phyloP scores from a whole-genome alignment of 2,888 invertebrate genomes.

The Hirtodrosophila confusa region DNA sequence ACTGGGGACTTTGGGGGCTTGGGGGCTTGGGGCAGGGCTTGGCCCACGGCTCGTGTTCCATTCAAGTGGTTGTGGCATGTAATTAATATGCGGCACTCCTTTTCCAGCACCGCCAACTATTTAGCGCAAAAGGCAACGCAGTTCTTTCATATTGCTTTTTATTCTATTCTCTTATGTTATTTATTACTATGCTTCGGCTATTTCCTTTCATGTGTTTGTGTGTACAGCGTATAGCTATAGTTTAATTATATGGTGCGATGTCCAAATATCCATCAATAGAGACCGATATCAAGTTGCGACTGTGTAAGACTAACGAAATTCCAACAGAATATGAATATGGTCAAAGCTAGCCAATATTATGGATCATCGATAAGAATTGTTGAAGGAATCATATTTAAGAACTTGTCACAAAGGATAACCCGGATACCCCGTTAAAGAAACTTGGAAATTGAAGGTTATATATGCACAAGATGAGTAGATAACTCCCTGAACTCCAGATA shows the following conservation, averaged over 20 bases:
- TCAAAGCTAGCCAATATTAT: too few species aligned
- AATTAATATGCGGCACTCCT: slow-evolving; percentile 79
- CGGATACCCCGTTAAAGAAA: too few species aligned
- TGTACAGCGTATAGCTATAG: slow-evolving; percentile 9
- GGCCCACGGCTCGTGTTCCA: slow-evolving; percentile 56
- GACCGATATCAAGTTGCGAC: slow-evolving; percentile 27
- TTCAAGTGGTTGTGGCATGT: slow-evolving; percentile 66
- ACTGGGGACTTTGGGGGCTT: slow-evolving; percentile 4
- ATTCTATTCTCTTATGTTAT: slow-evolving; percentile 48
- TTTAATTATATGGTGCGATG: neutral
- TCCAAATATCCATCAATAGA: slow-evolving; percentile 19
- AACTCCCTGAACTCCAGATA: too few species aligned
- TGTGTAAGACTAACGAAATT: neutral
- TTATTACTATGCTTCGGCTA: slow-evolving; percentile 47
- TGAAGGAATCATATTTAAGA: too few species aligned
- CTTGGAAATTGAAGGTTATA: too few species aligned
- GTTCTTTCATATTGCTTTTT: slow-evolving; percentile 18
- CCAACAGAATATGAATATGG: neutral
- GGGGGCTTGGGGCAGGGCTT: slow-evolving; percentile 32
- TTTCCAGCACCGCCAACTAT: slow-evolving; percentile 58
- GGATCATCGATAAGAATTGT: too few species aligned
- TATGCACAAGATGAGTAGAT: too few species aligned
- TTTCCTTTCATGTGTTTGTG: slow-evolving; percentile 37
- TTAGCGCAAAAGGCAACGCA: slow-evolving; percentile 64
- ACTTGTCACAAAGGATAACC: too few species aligned